Conservation (phyloP, 2,113 vertebrate genomes). For the Archocentrus centrarchus region DNA sequence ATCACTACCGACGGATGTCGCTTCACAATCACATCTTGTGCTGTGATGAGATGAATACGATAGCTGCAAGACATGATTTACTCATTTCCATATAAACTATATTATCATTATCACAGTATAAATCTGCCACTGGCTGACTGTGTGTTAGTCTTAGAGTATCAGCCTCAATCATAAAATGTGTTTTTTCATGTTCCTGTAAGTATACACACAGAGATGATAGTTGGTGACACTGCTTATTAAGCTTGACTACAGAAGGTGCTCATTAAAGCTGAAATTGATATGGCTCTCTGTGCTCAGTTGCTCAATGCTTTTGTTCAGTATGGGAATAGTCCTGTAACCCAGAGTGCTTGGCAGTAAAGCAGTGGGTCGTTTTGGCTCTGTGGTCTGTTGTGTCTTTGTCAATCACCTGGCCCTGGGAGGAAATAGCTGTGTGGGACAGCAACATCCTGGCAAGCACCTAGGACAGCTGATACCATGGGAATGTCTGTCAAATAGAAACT, state of each 20-base stretch:
- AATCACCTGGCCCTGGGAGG: slow-evolving; percentile 69
- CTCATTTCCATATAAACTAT: slow-evolving; percentile 48
- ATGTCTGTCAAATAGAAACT: slow-evolving; percentile 56
- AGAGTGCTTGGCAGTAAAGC: slow-evolving; percentile 70
- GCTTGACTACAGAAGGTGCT: slow-evolving; percentile 57
- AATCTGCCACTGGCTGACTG: slow-evolving; percentile 56
- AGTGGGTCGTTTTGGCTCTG: slow-evolving; percentile 56
- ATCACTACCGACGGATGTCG: slow-evolving; percentile 34
- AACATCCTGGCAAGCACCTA: slow-evolving; percentile 68
- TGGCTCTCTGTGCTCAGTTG: slow-evolving; percentile 66
- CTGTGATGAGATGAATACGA: slow-evolving; percentile 39
- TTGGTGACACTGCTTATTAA: slow-evolving; percentile 60
- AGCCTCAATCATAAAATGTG: slow-evolving; percentile 40
- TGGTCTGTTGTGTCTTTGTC: slow-evolving; percentile 76
- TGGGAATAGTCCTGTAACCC: slow-evolving; percentile 74
- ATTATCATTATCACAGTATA: slow-evolving; percentile 53
- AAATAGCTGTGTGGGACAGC: slow-evolving; percentile 70
- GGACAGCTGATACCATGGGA: slow-evolving; percentile 79
- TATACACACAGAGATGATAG: slow-evolving; percentile 25
- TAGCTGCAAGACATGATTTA: slow-evolving; percentile 43
- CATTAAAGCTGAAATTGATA: slow-evolving; percentile 78
- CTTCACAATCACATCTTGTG: slow-evolving; percentile 24
- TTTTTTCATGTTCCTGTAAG: slow-evolving; percentile 52
- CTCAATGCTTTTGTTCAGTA: slow-evolving; percentile 71
- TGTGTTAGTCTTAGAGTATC: slow-evolving; percentile 21